phyloP scores from a whole-genome alignment of 2,113 vertebrate species.

The Leptocoma aspasia region DNA sequence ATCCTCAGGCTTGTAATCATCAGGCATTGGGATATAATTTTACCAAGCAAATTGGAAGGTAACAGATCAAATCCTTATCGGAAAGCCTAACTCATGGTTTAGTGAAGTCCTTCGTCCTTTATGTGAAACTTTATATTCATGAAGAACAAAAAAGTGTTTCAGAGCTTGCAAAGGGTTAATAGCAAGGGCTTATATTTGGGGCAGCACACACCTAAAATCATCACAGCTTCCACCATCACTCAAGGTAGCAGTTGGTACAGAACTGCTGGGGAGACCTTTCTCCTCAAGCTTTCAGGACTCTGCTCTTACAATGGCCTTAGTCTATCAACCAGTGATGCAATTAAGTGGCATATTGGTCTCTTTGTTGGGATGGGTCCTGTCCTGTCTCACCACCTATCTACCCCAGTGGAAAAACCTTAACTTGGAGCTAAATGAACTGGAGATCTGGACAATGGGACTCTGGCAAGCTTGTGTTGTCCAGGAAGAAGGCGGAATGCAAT shows the following conservation, averaged over 20 bases:
- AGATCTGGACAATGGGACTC: slow-evolving; percentile 90
- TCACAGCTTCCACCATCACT: slow-evolving; percentile 28
- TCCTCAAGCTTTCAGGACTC: neutral
- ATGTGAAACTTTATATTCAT: slow-evolving; percentile 73
- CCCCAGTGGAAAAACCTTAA: slow-evolving; percentile 94
- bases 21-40: slow-evolving; percentile 81
- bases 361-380: slow-evolving; percentile 84
- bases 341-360: slow-evolving; percentile 81
- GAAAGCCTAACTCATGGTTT: slow-evolving; percentile 75
- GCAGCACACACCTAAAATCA: slow-evolving; percentile 41
- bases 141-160: slow-evolving; percentile 76
- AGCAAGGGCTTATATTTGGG: slow-evolving; percentile 71
- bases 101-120: slow-evolving; percentile 73
- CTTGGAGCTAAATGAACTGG: slow-evolving; percentile 89
- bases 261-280: neutral
- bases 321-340: slow-evolving; percentile 69
- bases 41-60: slow-evolving; percentile 82
- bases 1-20: slow-evolving; percentile 75
- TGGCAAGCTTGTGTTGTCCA: slow-evolving; percentile 91
- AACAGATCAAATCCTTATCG: slow-evolving; percentile 82
- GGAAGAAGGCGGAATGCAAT: slow-evolving; percentile 88
- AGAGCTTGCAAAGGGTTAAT: slow-evolving; percentile 70
- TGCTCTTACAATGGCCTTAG: slow-evolving; percentile 58
- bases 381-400: slow-evolving; percentile 83
- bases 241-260: slow-evolving; percentile 19